Percentiles rank a stretch among this genome's conserved stretches.
These are phyloP conservation scores for Pachypanchax playfairii DNA, from an alignment of 2,113 vertebrate genomes.

Conservation along the genomic window DNA sequence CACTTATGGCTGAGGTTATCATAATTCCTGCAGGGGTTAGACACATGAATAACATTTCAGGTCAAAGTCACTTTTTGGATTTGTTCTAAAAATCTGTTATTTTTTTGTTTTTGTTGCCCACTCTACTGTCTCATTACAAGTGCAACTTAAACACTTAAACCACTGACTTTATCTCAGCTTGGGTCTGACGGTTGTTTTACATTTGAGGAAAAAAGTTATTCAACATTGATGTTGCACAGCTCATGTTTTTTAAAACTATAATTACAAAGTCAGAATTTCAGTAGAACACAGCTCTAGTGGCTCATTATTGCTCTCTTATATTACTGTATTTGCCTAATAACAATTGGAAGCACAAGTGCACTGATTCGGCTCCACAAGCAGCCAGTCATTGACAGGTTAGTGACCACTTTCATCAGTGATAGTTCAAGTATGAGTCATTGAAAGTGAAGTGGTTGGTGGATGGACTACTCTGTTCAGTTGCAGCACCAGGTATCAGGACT, in stretches of 20 bases:
- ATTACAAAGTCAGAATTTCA: conserved; percentile 22
- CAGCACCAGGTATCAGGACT: conserved; percentile 4
- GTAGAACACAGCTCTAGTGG: neutral
- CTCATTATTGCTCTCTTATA: neutral
- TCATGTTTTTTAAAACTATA: conserved; percentile 7
- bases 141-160: neutral
- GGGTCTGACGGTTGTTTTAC: neutral
- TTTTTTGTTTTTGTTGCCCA: neutral
- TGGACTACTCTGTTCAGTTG: conserved; percentile 43
- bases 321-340: conserved; percentile 28
- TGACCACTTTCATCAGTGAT: conserved; percentile 54
- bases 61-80: too few species aligned
- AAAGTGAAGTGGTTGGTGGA: conserved; percentile 43
- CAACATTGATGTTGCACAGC: neutral
- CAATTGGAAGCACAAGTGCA: conserved; percentile 14
- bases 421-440: conserved; percentile 60
- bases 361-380: conserved; percentile 51
- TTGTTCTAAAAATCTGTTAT: conserved; percentile 2
- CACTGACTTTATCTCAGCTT: neutral
- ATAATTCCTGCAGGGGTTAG: too few species aligned
- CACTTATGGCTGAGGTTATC: too few species aligned
- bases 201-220: neutral
- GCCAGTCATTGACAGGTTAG: conserved; percentile 48
- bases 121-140: neutral
- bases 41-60: too few species aligned